These are phyloP conservation scores for Subacronicta megacephala DNA, from an alignment of 2,888 invertebrate species.

Conservation along the genomic window DNA sequence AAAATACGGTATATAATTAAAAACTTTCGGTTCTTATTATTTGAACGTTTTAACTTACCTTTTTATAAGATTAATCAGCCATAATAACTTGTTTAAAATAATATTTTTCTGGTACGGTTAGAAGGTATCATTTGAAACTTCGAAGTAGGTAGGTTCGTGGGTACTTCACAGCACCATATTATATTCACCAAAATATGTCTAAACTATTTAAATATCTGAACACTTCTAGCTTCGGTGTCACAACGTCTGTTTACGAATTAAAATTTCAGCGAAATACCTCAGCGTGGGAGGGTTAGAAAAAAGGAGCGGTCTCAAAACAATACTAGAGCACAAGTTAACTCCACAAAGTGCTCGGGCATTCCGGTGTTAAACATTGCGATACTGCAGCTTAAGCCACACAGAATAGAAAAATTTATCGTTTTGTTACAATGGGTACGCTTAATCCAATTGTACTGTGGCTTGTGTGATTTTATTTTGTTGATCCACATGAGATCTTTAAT, in stretches of 20 bases:
- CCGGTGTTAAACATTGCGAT: constrained; percentile 66
- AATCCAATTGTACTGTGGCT: constrained; percentile 74
- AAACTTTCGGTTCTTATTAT: too few species aligned
- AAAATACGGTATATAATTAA: too few species aligned
- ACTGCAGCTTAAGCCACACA: constrained; percentile 70
- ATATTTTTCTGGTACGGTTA: too few species aligned
- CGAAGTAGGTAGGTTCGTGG: too few species aligned
- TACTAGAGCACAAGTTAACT: constrained; percentile 62
- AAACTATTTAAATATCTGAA: neutral
- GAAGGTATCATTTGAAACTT: too few species aligned
- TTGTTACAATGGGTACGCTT: constrained; percentile 77
- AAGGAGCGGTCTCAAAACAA: constrained; percentile 60
- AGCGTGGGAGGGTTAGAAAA: constrained; percentile 54
- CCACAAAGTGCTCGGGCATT: constrained; percentile 46
- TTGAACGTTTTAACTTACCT: too few species aligned
- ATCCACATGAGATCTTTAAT: constrained; percentile 63
- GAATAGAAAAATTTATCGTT: constrained; percentile 82
- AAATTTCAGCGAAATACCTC: constrained; percentile 58
- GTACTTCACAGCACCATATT: too few species aligned
- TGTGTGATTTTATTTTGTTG: constrained; percentile 75
- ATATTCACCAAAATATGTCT: too few species aligned
- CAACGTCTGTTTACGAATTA: constrained; percentile 50
- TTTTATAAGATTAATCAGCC: too few species aligned
- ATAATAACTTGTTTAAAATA: too few species aligned
- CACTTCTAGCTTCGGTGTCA: constrained; percentile 11